Conservation (phyloP, 2,888 invertebrate species). For the Megastigmus dorsalis region DNA sequence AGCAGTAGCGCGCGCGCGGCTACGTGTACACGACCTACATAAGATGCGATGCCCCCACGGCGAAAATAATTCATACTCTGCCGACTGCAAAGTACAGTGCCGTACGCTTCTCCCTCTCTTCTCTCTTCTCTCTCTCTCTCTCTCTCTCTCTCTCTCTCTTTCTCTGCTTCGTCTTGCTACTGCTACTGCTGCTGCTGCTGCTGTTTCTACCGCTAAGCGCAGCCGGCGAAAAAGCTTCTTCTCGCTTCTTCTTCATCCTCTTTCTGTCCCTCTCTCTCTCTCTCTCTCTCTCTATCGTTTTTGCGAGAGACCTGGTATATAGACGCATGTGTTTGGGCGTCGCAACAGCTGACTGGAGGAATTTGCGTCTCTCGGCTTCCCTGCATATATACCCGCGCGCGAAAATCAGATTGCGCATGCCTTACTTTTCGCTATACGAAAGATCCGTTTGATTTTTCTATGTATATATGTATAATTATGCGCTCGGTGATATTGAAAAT, state of each 20-base stretch:
- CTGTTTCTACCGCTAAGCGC: no score
- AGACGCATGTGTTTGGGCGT: no score
- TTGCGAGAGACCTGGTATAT: no score
- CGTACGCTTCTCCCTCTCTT: conserved; percentile 37
- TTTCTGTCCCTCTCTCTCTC: no score
- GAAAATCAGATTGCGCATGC: no score
- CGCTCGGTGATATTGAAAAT: no score
- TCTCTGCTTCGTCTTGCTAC: neutral
- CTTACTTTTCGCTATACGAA: no score
- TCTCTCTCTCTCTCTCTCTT: neutral
- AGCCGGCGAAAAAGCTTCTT: neutral
- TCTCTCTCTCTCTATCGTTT: no score
- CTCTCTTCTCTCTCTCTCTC: neutral
- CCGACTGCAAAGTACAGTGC: conserved; percentile 59
- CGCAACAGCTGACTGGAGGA: conserved; percentile 12
- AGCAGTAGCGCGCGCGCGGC: conserved; percentile 51
- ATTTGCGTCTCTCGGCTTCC: no score
- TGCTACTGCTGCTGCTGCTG: no score
- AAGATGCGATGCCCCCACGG: conserved; percentile 75
- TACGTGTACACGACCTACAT: conserved; percentile 74
- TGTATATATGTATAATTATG: no score
- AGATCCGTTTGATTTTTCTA: neutral
- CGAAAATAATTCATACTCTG: conserved; percentile 73
- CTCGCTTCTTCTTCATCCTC: neutral
- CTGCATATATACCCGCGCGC: no score